phyloP scores from a whole-genome alignment of 2,888 invertebrate genomes.

The Plagodis pulveraria region DNA sequence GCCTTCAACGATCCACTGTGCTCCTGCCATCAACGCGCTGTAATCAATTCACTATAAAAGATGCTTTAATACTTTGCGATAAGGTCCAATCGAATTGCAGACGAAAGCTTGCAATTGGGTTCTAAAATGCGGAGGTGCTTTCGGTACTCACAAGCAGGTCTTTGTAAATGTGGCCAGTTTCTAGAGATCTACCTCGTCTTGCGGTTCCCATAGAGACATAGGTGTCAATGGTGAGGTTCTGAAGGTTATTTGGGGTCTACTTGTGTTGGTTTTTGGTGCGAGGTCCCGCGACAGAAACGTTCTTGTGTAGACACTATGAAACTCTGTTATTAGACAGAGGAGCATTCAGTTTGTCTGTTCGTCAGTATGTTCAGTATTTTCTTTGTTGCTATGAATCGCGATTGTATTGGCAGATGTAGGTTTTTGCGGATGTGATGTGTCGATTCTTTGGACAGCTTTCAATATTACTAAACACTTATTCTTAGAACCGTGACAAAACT shows the following conservation, averaged over 20 bases:
- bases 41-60: slow-evolving; percentile 52
- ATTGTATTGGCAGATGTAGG: slow-evolving; percentile 69
- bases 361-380: slow-evolving; percentile 68
- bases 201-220: slow-evolving; percentile 40
- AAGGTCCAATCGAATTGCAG: slow-evolving; percentile 55
- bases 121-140: slow-evolving; percentile 79
- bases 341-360: slow-evolving; percentile 69
- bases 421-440: slow-evolving; percentile 31
- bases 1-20: slow-evolving; percentile 72
- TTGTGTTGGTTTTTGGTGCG: slow-evolving; percentile 59
- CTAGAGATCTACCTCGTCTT: slow-evolving; percentile 59
- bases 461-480: neutral
- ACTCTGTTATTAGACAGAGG: slow-evolving; percentile 79
- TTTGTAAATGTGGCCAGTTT: slow-evolving; percentile 72
- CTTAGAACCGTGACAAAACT: no score
- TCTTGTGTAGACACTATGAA: slow-evolving; percentile 77
- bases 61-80: slow-evolving; percentile 51
- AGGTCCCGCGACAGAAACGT: slow-evolving; percentile 77
- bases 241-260: slow-evolving; percentile 47
- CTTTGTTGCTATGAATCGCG: slow-evolving; percentile 80
- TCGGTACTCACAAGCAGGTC: slow-evolving; percentile 76
- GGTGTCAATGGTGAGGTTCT: slow-evolving; percentile 45
- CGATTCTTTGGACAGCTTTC: slow-evolving; percentile 28
- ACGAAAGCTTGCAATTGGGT: slow-evolving; percentile 61
- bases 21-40: slow-evolving; percentile 42